A percentile compares a stretch with the other conserved stretches of the same genome.
Evolutionary conservation across 2,797 vertebrate genomes (phyloP).

Genomic region (Sphaeramia orbicularis): DNA sequence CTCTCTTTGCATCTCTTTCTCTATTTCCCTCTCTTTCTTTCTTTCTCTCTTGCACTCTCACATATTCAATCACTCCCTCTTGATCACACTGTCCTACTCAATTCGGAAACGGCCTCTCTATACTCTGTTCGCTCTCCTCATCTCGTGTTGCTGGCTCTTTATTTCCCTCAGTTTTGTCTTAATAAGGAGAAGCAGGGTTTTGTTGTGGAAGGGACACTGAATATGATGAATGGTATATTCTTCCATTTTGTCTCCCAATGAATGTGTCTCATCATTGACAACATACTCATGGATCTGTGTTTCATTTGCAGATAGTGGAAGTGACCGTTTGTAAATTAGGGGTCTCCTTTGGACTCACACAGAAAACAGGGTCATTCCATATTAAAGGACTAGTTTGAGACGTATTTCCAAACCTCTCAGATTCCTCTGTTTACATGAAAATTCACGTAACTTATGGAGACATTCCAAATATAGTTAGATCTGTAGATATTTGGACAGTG

Average conservation of each 20-base stretch:
- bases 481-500: no score
- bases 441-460: no score
- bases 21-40: slow-evolving; percentile 49
- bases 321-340: no score
- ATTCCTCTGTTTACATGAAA: no score
- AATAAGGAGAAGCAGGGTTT: slow-evolving; percentile 46
- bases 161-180: slow-evolving; percentile 40
- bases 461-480: no score
- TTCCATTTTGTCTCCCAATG: slow-evolving; percentile 4
- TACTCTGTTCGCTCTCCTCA: slow-evolving; percentile 37
- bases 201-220: slow-evolving; percentile 42
- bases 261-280: not conserved
- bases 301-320: not conserved
- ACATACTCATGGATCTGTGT: not conserved
- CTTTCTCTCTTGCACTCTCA: slow-evolving; percentile 53
- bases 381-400: no score
- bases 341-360: no score
- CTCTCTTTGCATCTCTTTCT: slow-evolving; percentile 59
- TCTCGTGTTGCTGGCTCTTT: slow-evolving; percentile 8
- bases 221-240: slow-evolving; percentile 33
- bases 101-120: slow-evolving; percentile 59
- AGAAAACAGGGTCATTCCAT: no score
- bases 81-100: slow-evolving; percentile 72
- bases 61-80: slow-evolving; percentile 72
- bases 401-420: no score